Evolutionary conservation across 2,888 invertebrate species (phyloP).

Genomic region (Stegophylla sp.): DNA sequence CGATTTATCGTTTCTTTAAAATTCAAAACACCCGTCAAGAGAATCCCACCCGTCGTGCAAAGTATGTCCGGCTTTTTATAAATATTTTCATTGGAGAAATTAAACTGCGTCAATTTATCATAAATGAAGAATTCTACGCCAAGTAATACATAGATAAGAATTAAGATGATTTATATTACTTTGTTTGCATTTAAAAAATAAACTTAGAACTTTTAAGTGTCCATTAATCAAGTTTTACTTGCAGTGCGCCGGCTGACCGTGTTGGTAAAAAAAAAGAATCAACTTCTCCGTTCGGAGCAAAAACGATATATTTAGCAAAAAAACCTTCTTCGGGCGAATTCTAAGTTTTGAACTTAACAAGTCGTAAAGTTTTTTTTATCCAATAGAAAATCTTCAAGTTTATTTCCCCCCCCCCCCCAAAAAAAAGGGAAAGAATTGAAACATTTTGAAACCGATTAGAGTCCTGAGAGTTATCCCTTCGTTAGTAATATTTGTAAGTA

Average conservation of each 20-base stretch:
- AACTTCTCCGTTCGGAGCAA: background rate
- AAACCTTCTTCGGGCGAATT: slow-evolving; percentile 3
- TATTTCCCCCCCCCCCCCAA: too few relatives aligned
- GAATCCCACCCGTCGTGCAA: too few relatives aligned
- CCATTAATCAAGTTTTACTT: slow-evolving; percentile 40
- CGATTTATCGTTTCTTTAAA: too few relatives aligned
- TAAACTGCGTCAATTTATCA: background rate
- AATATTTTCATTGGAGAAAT: too few relatives aligned
- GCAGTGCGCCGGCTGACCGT: background rate
- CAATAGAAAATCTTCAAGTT: background rate
- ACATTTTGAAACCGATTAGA: background rate
- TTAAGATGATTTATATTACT: slow-evolving; percentile 20
- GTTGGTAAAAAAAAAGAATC: background rate
- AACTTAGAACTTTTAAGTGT: slow-evolving; percentile 30
- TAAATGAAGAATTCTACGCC: background rate
- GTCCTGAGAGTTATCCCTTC: background rate
- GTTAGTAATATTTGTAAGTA: too few relatives aligned
- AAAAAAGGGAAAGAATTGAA: background rate
- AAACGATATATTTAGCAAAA: slow-evolving; percentile 39
- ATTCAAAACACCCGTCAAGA: too few relatives aligned
- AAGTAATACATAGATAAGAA: slow-evolving; percentile 28
- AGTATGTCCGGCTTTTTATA: too few relatives aligned
- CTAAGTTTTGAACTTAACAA: slow-evolving; percentile 19
- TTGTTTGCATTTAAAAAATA: slow-evolving; percentile 13
- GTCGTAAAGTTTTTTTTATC: slow-evolving; percentile 15